phyloP scores from a whole-genome alignment of 92 coral and sea anemone species.

The Heteractis magnifica region DNA sequence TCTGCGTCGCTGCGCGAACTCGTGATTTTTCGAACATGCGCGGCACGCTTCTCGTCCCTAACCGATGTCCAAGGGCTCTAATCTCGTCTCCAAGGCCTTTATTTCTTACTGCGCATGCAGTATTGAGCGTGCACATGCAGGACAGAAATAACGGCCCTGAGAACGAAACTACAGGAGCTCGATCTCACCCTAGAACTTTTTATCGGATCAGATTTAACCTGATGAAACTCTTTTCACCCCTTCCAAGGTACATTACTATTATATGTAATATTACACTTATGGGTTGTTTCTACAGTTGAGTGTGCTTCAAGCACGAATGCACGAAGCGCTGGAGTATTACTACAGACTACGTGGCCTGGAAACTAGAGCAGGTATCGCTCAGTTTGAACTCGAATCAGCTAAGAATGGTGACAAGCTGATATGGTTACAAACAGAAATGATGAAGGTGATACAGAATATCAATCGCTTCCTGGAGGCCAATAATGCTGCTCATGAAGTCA shows the following conservation, averaged over 20 bases:
- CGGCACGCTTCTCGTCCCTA: too few relatives aligned
- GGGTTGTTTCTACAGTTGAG: slow-evolving; percentile 49
- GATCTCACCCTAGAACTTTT: too few relatives aligned
- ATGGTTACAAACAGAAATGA: slow-evolving; percentile 73
- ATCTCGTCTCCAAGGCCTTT: too few relatives aligned
- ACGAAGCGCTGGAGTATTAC: slow-evolving; percentile 78
- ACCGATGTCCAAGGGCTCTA: too few relatives aligned
- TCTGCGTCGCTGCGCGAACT: neutral
- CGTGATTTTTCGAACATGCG: too few relatives aligned
- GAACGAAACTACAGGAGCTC: too few relatives aligned
- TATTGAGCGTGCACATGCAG: too few relatives aligned
- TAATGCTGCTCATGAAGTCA: slow-evolving; percentile 82
- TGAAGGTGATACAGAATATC: slow-evolving; percentile 79
- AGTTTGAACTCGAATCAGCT: slow-evolving; percentile 72
- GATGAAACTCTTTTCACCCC: too few relatives aligned
- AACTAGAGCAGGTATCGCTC: slow-evolving; percentile 81
- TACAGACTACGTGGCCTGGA: slow-evolving; percentile 87
- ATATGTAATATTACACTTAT: neutral
- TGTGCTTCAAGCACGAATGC: slow-evolving; percentile 92
- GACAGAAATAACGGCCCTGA: too few relatives aligned
- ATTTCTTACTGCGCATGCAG: too few relatives aligned
- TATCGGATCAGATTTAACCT: too few relatives aligned
- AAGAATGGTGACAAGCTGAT: slow-evolving; percentile 80
- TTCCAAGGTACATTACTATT: too few relatives aligned
- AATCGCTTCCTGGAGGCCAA: slow-evolving; percentile 87